Percentiles rank a stretch among this genome's conserved stretches.
These are phyloP conservation scores for Recurvirostra avosetta DNA, from an alignment of 2,113 vertebrate species.

Conservation along the genomic window DNA sequence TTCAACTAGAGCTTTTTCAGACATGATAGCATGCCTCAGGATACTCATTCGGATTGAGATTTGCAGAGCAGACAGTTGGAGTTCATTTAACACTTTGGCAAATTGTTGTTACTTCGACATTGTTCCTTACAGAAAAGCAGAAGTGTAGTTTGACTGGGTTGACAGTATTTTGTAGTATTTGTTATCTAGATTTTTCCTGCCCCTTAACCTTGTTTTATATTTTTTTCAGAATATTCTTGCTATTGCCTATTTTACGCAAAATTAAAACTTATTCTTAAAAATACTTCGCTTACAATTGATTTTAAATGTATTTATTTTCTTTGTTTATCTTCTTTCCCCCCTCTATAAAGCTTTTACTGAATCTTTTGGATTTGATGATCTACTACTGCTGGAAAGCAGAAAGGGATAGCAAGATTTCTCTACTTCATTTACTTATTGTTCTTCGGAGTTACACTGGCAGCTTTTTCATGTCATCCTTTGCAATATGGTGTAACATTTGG, in stretches of 20 bases:
- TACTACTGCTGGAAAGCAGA: not conserved
- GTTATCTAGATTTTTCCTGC: not conserved
- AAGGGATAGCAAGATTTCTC: not conserved
- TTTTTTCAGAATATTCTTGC: not conserved
- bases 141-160: not conserved
- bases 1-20: not conserved
- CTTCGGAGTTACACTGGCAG: not conserved
- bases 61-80: not conserved
- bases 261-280: not conserved
- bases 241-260: not conserved
- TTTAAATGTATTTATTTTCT: not conserved
- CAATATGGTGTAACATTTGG: not conserved
- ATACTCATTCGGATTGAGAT: not conserved
- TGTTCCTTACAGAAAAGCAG: not conserved
- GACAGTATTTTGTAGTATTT: not conserved
- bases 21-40: not conserved
- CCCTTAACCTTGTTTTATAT: not conserved
- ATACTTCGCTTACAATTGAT: not conserved
- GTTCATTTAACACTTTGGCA: slow-evolving; percentile 10
- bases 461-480: not conserved
- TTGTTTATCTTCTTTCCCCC: not conserved
- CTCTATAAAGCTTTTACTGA: not conserved
- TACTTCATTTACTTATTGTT: not conserved
- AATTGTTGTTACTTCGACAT: not conserved
- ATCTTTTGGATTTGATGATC: not conserved